Percentiles rank a stretch among this genome's conserved stretches.
These are phyloP conservation scores for Alouatta palliata DNA, from an alignment of 2,113 vertebrate genomes.

Conservation along the genomic window DNA sequence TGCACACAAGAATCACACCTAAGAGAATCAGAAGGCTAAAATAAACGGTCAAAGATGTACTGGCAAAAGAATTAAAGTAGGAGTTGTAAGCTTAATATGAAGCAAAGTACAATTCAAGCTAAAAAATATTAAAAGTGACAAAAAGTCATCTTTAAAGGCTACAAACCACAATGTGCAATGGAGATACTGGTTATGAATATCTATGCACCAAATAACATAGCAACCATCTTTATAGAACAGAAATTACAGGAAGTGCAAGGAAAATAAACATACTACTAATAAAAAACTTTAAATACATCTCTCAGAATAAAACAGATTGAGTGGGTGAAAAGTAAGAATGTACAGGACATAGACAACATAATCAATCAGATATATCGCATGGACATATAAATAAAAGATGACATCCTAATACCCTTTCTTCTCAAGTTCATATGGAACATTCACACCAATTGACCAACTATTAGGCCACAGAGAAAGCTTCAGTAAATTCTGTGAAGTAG, in stretches of 20 bases:
- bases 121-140: neutral
- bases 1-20: neutral
- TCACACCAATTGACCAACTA: neutral
- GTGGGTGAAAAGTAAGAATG: neutral
- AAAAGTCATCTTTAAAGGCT: constrained; percentile 23
- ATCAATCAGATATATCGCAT: constrained; percentile 5
- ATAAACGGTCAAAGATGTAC: neutral
- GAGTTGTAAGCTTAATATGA: neutral
- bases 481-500: neutral
- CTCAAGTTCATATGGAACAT: neutral
- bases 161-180: neutral
- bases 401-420: neutral
- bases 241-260: neutral
- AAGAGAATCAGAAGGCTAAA: neutral
- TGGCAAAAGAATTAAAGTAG: neutral
- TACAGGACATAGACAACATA: neutral
- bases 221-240: neutral
- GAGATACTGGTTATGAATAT: neutral
- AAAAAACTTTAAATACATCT: neutral
- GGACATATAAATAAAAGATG: neutral
- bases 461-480: constrained; percentile 1
- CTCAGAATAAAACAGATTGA: neutral
- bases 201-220: neutral
- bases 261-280: neutral
- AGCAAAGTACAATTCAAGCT: neutral